Base-by-base conservation (phyloP, 1,140 invertebrate genomes). In the Drosophila sucinea region DNA sequence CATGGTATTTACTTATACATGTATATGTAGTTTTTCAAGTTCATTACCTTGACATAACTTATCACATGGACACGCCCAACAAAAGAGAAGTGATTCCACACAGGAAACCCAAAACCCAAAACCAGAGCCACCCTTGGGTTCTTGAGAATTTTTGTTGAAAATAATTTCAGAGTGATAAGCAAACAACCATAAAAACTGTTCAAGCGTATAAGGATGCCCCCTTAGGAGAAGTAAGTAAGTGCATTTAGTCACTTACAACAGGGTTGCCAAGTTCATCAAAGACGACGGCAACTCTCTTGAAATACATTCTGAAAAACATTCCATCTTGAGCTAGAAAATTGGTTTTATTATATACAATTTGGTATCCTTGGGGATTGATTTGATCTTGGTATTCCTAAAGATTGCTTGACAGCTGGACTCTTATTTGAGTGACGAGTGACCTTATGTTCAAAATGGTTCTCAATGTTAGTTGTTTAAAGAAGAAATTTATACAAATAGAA, bases 191-290 rank as follows among this genome's bases (percentile, higher is more conserved):
- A 73, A 90, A 89, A 89, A 84, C 77, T 78, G 77, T 69, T 90
- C 67, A 90, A 62, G 84, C 84, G 77, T 89, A 81, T 73, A 89
- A 89, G 84, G 84, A 89, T 90, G 84, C 54, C 23, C 60, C 74
- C 70, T 60, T 74, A 30, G 29, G 8, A 41, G 8, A 23, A 23
- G 3, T 2, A 25, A 80, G 74, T 70, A 67, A 67, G 54, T 58
- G 73, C 54, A 72, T 73, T 87, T 85, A 82, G 74, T 79, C 72
- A 86, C 76, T 76, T 54, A 27, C 1, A 29, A 17, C 35, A 74
- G 67, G 61, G 83, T 73, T 76, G 76, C 41, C 68, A 56, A 57
- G 63, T 10, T 51, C 5, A 1, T 10, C 1, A 27, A 47, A 47
- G 17, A 47, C 25, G 30, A 3, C 1, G 30, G 4, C 2, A 30